These are phyloP conservation scores for Agrochola macilenta DNA, from an alignment of 2,888 invertebrate genomes.

Conservation along the genomic window DNA sequence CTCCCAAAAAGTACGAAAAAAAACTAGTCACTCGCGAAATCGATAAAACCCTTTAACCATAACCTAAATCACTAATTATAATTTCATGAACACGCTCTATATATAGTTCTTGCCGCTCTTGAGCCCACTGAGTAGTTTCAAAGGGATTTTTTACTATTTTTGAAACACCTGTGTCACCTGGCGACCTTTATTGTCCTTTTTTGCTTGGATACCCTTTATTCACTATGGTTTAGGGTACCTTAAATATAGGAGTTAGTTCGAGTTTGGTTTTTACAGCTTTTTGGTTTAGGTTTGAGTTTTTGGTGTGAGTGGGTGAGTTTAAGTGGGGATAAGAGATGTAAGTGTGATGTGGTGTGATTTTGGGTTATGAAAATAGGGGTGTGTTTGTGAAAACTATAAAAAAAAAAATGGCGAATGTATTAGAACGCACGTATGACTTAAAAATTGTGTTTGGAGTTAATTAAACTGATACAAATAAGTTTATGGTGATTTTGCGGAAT, in stretches of 20 bases:
- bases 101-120: constrained; percentile 45
- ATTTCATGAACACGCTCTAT: constrained; percentile 38
- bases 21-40: background rate
- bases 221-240: constrained; percentile 61
- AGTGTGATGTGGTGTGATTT: background rate
- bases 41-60: background rate
- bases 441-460: too few species aligned
- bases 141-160: constrained; percentile 82
- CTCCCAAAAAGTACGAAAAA: background rate
- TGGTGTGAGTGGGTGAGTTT: background rate
- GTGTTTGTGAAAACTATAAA: too few species aligned
- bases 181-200: constrained; percentile 73
- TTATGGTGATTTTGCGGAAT: too few species aligned
- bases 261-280: constrained; percentile 13
- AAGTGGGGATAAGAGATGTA: background rate
- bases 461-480: too few species aligned
- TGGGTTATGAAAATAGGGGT: background rate
- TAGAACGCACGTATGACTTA: too few species aligned
- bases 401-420: too few species aligned
- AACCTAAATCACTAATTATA: constrained; percentile 50
- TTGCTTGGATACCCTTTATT: constrained; percentile 66
- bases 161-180: constrained; percentile 77
- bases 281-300: background rate
- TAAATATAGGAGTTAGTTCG: constrained; percentile 57
- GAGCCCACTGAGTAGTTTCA: constrained; percentile 82